phyloP scores from a whole-genome alignment of 2,797 vertebrate species.

The Tauraco hartlaubi region DNA sequence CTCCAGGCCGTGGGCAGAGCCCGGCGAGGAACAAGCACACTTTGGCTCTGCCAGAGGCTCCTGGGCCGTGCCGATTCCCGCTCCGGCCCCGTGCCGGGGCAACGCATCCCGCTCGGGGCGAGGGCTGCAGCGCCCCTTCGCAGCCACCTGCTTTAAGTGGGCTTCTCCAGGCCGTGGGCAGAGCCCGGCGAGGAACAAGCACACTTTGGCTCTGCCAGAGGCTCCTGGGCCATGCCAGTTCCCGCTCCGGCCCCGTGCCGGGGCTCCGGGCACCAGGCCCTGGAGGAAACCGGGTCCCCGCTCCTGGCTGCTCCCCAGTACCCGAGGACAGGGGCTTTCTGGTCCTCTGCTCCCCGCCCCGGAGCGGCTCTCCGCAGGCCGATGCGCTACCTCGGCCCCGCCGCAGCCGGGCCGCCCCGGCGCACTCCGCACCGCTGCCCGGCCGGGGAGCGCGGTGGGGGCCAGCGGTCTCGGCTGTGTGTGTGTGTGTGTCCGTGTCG shows the following conservation, averaged over 20 bases:
- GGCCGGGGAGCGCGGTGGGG: not conserved
- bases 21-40: not conserved
- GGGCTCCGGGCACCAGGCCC: not conserved
- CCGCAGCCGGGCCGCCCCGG: not conserved
- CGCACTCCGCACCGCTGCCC: not conserved
- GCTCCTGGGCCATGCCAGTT: rapidly evolving
- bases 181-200: not conserved
- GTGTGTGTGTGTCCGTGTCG: conserved; percentile 33
- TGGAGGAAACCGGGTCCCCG: not conserved
- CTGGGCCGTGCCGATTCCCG: rapidly evolving
- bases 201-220: conserved; percentile 28
- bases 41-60: conserved; percentile 8
- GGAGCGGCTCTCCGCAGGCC: not conserved
- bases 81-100: rapidly evolving
- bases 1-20: not conserved
- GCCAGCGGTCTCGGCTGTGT: not conserved
- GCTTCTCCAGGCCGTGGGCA: not conserved
- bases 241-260: rapidly evolving
- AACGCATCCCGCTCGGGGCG: not conserved
- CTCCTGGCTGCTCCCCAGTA: not conserved
- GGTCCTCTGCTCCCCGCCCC: conserved; percentile 46
- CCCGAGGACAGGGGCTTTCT: conserved; percentile 54
- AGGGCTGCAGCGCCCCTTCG: not conserved
- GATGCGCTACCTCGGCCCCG: conserved; percentile 29
- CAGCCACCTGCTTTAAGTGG: not conserved